Base-by-base conservation (phyloP, 2,113 vertebrate species). In the Rhinoptilus africanus region DNA sequence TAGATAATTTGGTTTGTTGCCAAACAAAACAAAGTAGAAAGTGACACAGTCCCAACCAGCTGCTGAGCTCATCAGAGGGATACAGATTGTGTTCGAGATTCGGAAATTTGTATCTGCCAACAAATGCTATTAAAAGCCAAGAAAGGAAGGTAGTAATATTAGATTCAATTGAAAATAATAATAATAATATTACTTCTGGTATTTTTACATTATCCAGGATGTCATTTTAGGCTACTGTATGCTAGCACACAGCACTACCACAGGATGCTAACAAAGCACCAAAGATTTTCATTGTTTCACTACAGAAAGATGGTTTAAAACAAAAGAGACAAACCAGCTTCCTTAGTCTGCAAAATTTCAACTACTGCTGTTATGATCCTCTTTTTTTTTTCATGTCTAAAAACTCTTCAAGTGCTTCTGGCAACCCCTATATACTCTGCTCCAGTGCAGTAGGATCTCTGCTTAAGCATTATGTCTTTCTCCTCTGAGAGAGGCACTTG, bases 131-230 rank as follows among this genome's bases (percentile, higher is more conserved):
- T 82, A 77, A 76, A 85, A 88, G 14, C 8, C 66, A n/a, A 41
- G 74, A 32, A 83, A 60, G 6, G 1, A 69, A 73, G 6, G 13
- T n/a, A 68, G 57, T 26, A 69, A 51, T 56, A 34, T 8, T 76
- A 64, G 6, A 48, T 71, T 80, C 15, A 78, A 39, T 91, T 93
- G 10, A 78, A 93, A 95, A 62, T 57, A 86, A 57, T 23, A 86
- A 57, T 23, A 76, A 15, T 4, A 79, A 8, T 41, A 67, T 39
- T 76, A 68, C 24, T 59, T 78, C 41, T 57, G 12, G 5, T 69
- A 4, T 16, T 59, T 80, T 83, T 64, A 48, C 9, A 37, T 10
- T 73, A 43, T 22, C 18, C 18, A 80, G 68, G 8, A 51, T 6
- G 26, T 35, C 11, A 53, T 64, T 78, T 87, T 89, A 57, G 50